These are phyloP conservation scores for Dendrocincla tyrannina DNA, from an alignment of 2,797 vertebrate genomes.

Conservation along the genomic window DNA sequence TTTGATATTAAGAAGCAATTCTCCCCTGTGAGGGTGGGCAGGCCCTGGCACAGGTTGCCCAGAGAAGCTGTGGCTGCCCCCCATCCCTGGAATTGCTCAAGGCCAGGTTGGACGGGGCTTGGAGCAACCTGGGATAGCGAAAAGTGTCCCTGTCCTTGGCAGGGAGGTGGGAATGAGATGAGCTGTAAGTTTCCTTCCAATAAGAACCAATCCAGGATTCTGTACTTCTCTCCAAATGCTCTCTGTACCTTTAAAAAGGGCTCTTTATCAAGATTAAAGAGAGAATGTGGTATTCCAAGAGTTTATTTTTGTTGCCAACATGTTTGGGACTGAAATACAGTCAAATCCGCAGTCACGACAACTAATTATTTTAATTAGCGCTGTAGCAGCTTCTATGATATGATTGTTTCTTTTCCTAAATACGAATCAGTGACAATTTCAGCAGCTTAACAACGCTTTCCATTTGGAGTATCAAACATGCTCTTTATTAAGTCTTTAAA, in stretches of 20 bases:
- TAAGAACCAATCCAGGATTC: not conserved
- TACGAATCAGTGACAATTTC: constrained; percentile 23
- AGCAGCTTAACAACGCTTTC: constrained; percentile 48
- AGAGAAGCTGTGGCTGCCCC: not conserved
- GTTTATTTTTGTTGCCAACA: constrained; percentile 39
- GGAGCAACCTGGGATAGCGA: not conserved
- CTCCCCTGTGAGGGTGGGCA: not conserved
- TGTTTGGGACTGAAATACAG: constrained; percentile 57
- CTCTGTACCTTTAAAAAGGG: not conserved
- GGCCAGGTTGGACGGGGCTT: not conserved
- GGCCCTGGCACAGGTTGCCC: not conserved
- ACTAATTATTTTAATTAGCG: constrained; percentile 63
- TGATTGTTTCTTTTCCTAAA: not conserved
- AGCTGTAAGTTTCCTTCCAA: not conserved
- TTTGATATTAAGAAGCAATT: not conserved
- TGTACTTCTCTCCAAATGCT: not conserved
- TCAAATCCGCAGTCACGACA: constrained; percentile 35
- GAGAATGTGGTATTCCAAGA: constrained; percentile 52
- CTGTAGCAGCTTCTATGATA: constrained; percentile 25
- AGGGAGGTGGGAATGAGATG: not conserved
- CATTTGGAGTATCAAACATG: not conserved
- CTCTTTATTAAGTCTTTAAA: not conserved
- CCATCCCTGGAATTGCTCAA: not conserved
- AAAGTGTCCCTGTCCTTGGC: not conserved
- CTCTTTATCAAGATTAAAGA: constrained; percentile 14